Conservation (phyloP, 53 echinoderm and acorn worm species). For the Echinarachnius parma region DNA sequence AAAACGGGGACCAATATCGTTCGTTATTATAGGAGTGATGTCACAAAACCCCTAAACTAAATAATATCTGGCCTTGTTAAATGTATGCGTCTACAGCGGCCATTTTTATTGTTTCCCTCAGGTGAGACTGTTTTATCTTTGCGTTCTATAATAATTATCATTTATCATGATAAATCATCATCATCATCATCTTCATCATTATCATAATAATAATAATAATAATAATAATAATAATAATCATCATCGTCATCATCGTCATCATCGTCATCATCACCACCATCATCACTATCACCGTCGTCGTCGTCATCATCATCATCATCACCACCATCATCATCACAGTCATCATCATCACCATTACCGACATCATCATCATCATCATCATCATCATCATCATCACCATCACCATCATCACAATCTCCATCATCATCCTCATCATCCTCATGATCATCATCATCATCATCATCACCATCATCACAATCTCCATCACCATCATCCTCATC, state of each 20-base stretch:
- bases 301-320: background rate
- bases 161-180: no score
- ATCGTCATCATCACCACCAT: background rate
- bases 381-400: background rate
- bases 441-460: background rate
- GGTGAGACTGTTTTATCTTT: no score
- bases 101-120: no score
- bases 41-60: no score
- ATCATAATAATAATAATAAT: no score
- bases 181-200: no score
- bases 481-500: background rate
- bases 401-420: background rate
- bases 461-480: background rate
- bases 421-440: background rate
- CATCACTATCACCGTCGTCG: background rate
- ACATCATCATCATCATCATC: background rate
- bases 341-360: background rate
- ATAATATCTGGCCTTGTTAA: no score
- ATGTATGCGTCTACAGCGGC: no score
- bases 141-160: no score
- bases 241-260: background rate
- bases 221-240: background rate
- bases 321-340: background rate
- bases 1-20: no score
- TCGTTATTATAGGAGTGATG: no score